Evolutionary conservation across 2,113 vertebrate species (phyloP).

Genomic region (Xiphophorus couchianus): DNA sequence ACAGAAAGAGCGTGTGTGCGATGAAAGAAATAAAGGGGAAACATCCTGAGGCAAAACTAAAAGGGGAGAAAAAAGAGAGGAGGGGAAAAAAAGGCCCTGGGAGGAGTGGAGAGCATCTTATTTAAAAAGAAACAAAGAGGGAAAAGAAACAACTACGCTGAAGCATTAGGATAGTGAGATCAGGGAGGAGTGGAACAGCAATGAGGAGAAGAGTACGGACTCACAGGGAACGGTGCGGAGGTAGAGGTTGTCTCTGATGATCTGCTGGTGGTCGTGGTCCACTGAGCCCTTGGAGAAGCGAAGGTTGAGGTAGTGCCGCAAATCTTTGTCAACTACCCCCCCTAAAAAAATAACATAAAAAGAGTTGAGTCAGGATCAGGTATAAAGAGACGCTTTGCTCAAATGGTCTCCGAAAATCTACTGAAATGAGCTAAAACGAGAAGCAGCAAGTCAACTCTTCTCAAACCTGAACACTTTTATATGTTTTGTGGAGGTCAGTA

Average conservation of each 20-base stretch:
- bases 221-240: conserved; percentile 98
- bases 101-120: conserved; percentile 9
- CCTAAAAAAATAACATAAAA: conserved; percentile 77
- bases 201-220: conserved; percentile 71
- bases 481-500: background rate
- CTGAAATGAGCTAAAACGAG: background rate
- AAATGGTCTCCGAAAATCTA: background rate
- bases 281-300: conserved; percentile 98
- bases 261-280: conserved; percentile 99
- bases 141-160: conserved; percentile 21
- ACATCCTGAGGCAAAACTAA: background rate
- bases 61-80: background rate
- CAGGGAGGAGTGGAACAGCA: background rate
- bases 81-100: conserved; percentile 12
- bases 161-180: conserved; percentile 14
- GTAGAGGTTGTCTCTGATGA: conserved; percentile 99
- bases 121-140: conserved; percentile 14
- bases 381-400: background rate
- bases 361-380: conserved; percentile 17
- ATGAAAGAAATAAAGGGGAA: conserved; percentile 27
- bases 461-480: conserved; percentile 7
- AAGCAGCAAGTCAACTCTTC: background rate
- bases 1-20: conserved; percentile 27
- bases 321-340: conserved; percentile 98
- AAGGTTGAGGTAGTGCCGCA: conserved; percentile 99